A percentile compares a stretch with the other conserved stretches of the same genome.
Conservation (phyloP, 2,797 vertebrate species). For the Myiothlypis coronata region DNA sequence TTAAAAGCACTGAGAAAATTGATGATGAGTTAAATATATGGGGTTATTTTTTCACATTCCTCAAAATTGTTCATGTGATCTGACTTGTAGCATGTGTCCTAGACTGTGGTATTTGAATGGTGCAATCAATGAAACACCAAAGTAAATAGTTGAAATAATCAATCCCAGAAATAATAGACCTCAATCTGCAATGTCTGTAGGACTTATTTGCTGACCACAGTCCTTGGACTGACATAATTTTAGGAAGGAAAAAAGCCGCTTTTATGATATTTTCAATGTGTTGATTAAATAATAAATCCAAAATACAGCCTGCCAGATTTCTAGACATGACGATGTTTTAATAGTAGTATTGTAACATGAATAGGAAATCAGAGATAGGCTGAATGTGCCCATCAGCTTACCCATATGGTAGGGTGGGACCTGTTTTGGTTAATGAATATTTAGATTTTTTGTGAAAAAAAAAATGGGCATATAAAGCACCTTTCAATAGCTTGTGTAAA, state of each 20-base stretch:
- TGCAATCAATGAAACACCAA: slow-evolving; percentile 35
- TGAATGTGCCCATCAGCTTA: background rate
- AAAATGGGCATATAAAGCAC: background rate
- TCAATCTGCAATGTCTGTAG: background rate
- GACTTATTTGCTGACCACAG: background rate
- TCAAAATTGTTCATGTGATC: background rate
- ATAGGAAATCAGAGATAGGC: background rate
- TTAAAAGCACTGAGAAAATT: background rate
- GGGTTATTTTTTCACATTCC: slow-evolving; percentile 4
- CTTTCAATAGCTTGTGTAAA: background rate
- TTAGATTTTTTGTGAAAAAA: background rate
- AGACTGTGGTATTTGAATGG: slow-evolving; percentile 30
- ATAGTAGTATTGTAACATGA: background rate
- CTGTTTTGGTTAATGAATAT: background rate
- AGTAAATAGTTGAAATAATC: slow-evolving; percentile 38
- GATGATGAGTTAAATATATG: background rate
- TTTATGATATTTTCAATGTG: background rate
- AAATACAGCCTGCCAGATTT: background rate
- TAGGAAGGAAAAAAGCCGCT: background rate
- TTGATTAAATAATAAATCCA: background rate
- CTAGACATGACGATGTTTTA: background rate
- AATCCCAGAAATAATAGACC: background rate
- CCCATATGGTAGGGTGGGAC: background rate
- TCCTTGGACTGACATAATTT: background rate
- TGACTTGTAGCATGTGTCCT: background rate